Evolutionary conservation across 2,888 invertebrate species (phyloP), one percentile per base, ranked within the genome.

Genomic region (Rhabditoides inermis): DNA sequence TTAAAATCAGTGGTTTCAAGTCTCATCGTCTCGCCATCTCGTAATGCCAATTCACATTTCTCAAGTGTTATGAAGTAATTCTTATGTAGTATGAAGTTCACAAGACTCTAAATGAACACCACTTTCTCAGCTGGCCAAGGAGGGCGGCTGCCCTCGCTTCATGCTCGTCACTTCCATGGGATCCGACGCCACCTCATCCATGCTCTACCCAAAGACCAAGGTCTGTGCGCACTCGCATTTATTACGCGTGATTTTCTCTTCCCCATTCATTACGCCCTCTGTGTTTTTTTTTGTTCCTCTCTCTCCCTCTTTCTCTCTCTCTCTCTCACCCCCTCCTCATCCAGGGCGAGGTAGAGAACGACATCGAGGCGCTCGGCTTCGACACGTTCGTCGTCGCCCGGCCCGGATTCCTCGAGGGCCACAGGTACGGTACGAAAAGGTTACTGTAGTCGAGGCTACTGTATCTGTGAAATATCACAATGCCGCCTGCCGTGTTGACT

Each of bases 191-290:
- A 77, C 79, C 53, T 77, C 79, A 41, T 71, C 51, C 28, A 75
- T 81, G 40, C 69, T 81, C 2, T 82, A 81, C 62, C 67, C 75
- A 2, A 76, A 77, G 64, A 78, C 77, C 5, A 82, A 82, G 76
- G 81, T 78, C 47, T 18, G 55, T 42, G 12, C 23, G 15, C 44
- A 44, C 27, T 15, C 12, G 46, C 15, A 45, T 2, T 2, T n/a
- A 20, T 18, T 39, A n/a, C n/a, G n/a, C n/a, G n/a, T n/a, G n/a
- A n/a, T n/a, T n/a, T n/a, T n/a, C n/a, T n/a, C n/a, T n/a, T n/a
- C n/a, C n/a, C n/a, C n/a, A n/a, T n/a, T n/a, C n/a, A n/a, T n/a
- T n/a, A n/a, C n/a, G n/a, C n/a, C n/a, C n/a, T n/a, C n/a, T n/a
- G n/a, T n/a, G n/a, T n/a, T n/a, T n/a, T n/a, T n/a, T n/a, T n/a